phyloP scores from a whole-genome alignment of 2,888 invertebrate genomes.

The Sepiola atlantica region DNA sequence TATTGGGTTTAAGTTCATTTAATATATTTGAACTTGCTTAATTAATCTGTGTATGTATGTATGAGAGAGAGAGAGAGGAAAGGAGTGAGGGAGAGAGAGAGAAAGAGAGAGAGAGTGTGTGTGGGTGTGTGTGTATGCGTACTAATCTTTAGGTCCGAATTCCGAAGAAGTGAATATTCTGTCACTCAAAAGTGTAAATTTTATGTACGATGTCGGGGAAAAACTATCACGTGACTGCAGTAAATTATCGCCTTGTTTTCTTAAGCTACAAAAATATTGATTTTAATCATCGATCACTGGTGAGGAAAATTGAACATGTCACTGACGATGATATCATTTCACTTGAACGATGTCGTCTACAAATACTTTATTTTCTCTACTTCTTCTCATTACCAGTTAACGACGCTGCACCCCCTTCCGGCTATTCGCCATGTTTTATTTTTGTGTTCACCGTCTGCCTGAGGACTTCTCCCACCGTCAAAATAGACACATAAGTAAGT shows the following conservation, averaged over 20 bases:
- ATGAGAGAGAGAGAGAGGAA: not conserved
- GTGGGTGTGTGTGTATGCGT: not conserved
- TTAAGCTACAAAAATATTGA: slow-evolving; percentile 32
- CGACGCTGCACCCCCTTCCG: no score
- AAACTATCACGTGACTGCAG: not conserved
- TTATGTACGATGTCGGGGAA: not conserved
- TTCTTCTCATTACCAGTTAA: no score
- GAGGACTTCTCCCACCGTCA: not conserved
- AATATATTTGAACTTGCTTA: no score
- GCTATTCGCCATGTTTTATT: no score
- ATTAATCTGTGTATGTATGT: no score
- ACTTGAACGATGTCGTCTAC: not conserved
- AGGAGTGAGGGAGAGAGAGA: no score
- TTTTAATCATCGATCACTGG: slow-evolving; percentile 32
- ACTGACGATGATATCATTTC: not conserved
- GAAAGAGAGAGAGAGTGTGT: not conserved
- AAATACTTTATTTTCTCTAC: not conserved
- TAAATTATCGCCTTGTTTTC: slow-evolving; percentile 21
- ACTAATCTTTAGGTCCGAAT: not conserved
- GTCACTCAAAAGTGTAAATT: not conserved
- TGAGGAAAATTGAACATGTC: slow-evolving; percentile 22
- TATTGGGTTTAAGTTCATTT: no score
- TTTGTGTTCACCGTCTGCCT: no score
- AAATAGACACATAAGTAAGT: not conserved
- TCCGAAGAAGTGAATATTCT: not conserved